phyloP scores from a whole-genome alignment of 2,797 vertebrate species.

The Oreortyx pictus region DNA sequence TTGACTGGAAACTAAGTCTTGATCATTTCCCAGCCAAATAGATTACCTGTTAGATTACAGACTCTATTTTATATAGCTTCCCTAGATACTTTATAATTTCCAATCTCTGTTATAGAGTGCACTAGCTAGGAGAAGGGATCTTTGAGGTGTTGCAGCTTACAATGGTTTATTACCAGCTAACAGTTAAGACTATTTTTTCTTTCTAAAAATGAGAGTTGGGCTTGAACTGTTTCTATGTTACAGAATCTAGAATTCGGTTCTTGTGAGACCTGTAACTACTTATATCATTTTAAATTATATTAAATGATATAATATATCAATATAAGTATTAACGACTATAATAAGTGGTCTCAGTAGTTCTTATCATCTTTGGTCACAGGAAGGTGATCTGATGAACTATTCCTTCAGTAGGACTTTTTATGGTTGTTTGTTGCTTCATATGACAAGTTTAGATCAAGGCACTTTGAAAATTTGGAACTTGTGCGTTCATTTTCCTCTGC shows the following conservation, averaged over 20 bases:
- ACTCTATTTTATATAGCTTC: neutral
- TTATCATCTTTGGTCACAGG: neutral
- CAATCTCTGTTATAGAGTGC: neutral
- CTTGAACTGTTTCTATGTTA: neutral
- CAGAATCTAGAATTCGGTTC: neutral
- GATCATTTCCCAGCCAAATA: neutral
- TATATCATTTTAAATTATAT: neutral
- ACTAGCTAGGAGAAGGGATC: neutral
- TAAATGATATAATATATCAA: no score
- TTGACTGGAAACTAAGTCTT: neutral
- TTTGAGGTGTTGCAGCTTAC: neutral
- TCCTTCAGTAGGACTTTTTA: neutral
- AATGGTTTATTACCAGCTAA: neutral
- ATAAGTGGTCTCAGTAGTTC: neutral
- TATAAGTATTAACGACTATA: no score
- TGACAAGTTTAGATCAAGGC: neutral
- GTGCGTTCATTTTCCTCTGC: neutral
- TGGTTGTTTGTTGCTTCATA: rapidly evolving
- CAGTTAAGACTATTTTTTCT: neutral
- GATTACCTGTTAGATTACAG: neutral
- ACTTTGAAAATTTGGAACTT: neutral
- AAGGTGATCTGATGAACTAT: neutral
- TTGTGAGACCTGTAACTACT: neutral
- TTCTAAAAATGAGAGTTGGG: neutral
- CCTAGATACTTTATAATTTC: neutral